Base-by-base conservation (phyloP, 2,888 invertebrate species). In the Octodonta nipae region DNA sequence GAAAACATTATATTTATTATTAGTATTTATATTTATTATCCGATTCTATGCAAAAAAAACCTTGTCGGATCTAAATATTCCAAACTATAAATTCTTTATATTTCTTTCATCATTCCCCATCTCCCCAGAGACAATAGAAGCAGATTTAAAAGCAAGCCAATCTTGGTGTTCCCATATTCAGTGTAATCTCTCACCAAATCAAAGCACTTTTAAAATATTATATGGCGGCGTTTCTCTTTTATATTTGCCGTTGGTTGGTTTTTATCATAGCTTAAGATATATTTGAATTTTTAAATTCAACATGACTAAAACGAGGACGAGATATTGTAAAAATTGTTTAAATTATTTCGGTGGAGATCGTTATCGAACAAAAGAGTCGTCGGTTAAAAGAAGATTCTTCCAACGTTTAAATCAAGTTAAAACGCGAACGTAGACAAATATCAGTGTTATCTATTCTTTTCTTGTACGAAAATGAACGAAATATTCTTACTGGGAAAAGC, bases 261-360 rank as follows among this genome's bases (percentile, higher is more conserved):
- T 34, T 40, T 38, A 44, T 44, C 44, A 37, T 30, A 32, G 35
- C 22, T 34, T 35, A 36, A 42, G 43, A 47, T 44, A 40, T 41
- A 45, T 47, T 44, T 45, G 47, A 44, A 47, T 47, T 45, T 44
- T 45, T 45, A 46, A 46, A 46, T 38, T 40, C 38, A 36, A 45
- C 43, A 44, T 45, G 43, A 43, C 43, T 40, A 37, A 43, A 39
- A 39, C 27, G 12, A 34, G 40, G 41, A 38, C 32, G 40, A 44
- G 46, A 46, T 45, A 47, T 41, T 44, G 44, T 47, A 47, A 48
- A n/a, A 48, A 47, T 49, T 49, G 45, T 44, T 44, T 40, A 46
- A 44, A 44, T 44, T 41, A 46, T 44, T 44, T 39, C 42, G 34
- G 37, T 36, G 33, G 29, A 30, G 46, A 43, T 44, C 28, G 24